phyloP scores from a whole-genome alignment of 2,888 invertebrate genomes.

The Parthenolecanium corni region DNA sequence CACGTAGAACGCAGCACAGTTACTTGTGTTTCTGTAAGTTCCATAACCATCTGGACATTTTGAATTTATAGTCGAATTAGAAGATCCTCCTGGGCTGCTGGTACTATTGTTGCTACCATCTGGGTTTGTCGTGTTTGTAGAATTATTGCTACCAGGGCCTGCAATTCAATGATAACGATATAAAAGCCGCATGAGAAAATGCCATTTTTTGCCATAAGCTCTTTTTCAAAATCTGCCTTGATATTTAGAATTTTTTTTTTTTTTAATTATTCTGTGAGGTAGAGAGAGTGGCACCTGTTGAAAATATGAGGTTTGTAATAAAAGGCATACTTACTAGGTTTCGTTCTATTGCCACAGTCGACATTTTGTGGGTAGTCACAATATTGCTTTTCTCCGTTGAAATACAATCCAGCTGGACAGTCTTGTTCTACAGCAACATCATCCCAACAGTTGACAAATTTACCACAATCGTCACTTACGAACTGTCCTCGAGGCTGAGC shows the following conservation, averaged over 20 bases:
- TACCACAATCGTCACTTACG: constrained; percentile 47
- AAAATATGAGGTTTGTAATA: no score
- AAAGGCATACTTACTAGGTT: constrained; percentile 37
- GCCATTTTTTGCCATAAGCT: no score
- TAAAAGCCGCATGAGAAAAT: no score
- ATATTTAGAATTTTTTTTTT: no score
- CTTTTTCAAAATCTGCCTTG: no score
- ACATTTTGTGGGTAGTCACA: constrained; percentile 56
- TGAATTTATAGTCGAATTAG: constrained; percentile 12
- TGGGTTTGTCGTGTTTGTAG: constrained; percentile 1
- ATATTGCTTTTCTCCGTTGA: constrained; percentile 46
- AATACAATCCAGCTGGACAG: constrained; percentile 51
- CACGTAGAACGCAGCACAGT: constrained; percentile 55
- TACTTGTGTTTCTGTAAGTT: constrained; percentile 48
- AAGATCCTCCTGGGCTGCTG: neutral
- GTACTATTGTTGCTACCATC: neutral
- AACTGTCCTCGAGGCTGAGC: constrained; percentile 48
- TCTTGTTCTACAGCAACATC: constrained; percentile 53
- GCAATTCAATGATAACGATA: no score
- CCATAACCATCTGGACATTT: constrained; percentile 49
- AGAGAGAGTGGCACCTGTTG: no score
- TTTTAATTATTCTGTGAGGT: no score
- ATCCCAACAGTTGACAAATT: constrained; percentile 61
- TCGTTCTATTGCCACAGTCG: constrained; percentile 47
- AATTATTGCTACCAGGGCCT: no score